Percentiles rank a stretch among this genome's conserved stretches.
phyloP scores from a whole-genome alignment of 2,797 vertebrate species.

The Meda fulgida region DNA sequence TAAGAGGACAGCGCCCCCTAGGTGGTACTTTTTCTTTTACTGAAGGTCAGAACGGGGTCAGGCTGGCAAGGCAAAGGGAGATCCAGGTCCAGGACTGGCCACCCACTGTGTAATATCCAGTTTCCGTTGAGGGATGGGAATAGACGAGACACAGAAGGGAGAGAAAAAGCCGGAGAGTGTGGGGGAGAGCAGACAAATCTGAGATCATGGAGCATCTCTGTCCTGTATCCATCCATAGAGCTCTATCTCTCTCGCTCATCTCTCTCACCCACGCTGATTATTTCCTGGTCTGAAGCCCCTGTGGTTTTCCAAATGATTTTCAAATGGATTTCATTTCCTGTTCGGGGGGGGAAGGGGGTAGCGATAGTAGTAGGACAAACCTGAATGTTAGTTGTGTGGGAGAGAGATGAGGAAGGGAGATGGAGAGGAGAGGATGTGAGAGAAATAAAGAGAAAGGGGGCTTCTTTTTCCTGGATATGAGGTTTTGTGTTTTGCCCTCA shows the following conservation, averaged over 20 bases:
- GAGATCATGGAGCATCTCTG: slow-evolving; percentile 49
- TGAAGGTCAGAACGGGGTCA: slow-evolving; percentile 61
- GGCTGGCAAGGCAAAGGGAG: slow-evolving; percentile 63
- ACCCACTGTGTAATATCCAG: slow-evolving; percentile 43
- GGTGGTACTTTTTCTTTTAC: slow-evolving; percentile 61
- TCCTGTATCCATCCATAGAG: slow-evolving; percentile 40
- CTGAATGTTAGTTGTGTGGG: slow-evolving; percentile 52
- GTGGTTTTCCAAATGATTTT: slow-evolving; percentile 66
- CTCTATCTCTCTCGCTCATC: slow-evolving; percentile 47
- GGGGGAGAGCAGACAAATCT: slow-evolving; percentile 23
- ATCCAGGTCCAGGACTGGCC: slow-evolving; percentile 47
- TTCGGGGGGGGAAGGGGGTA: slow-evolving; percentile 36
- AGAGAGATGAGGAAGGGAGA: slow-evolving; percentile 21
- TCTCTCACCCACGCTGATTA: slow-evolving; percentile 60
- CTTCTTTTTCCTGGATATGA: slow-evolving; percentile 52
- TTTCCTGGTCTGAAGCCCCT: slow-evolving; percentile 62
- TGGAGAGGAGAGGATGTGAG: slow-evolving; percentile 22
- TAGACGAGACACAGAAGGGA: slow-evolving; percentile 31
- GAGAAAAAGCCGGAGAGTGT: slow-evolving; percentile 2
- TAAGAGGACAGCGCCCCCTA: slow-evolving; percentile 64
- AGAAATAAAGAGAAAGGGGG: slow-evolving; percentile 18
- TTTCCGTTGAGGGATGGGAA: slow-evolving; percentile 40
- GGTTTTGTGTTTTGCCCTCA: slow-evolving; percentile 55
- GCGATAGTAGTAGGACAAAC: slow-evolving; percentile 50
- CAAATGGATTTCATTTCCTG: slow-evolving; percentile 67